Conservation (phyloP, 1,140 invertebrate species). For the Coenobita brevimanus region DNA sequence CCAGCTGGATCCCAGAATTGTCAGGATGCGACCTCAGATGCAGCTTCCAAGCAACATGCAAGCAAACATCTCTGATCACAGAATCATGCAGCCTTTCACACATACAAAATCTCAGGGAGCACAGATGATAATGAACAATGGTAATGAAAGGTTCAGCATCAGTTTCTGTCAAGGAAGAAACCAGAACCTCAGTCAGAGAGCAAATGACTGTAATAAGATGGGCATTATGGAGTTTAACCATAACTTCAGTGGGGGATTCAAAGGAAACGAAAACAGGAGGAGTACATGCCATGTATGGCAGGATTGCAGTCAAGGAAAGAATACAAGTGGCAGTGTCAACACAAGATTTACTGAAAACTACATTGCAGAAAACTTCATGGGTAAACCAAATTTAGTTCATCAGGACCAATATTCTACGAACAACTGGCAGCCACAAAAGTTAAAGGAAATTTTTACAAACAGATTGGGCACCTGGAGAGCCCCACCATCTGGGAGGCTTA, state of each 20-base stretch:
- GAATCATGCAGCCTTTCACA: constrained; percentile 21
- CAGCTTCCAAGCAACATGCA: background rate
- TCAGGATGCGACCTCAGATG: background rate
- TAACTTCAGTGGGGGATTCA: background rate
- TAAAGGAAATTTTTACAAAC: background rate
- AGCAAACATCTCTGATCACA: background rate
- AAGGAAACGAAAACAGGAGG: too few species aligned
- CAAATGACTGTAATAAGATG: too few species aligned
- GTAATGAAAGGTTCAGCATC: too few species aligned
- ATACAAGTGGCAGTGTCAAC: too few species aligned
- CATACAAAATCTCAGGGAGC: too few species aligned
- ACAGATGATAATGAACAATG: too few species aligned
- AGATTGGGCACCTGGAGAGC: background rate
- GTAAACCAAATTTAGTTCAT: too few species aligned
- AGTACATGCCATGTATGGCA: too few species aligned
- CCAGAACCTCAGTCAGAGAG: too few species aligned
- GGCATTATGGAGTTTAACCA: background rate
- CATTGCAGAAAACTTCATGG: background rate
- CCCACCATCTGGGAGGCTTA: background rate
- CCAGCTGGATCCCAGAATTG: constrained; percentile 16
- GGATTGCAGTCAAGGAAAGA: too few species aligned
- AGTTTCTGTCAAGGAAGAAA: too few species aligned
- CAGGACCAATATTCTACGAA: too few species aligned
- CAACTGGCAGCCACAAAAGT: background rate
- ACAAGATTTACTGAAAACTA: background rate